Percentiles rank a stretch among this genome's conserved stretches.
These are phyloP conservation scores for Carpatolechia fugitivella DNA, from an alignment of 2,888 invertebrate genomes.

Conservation along the genomic window DNA sequence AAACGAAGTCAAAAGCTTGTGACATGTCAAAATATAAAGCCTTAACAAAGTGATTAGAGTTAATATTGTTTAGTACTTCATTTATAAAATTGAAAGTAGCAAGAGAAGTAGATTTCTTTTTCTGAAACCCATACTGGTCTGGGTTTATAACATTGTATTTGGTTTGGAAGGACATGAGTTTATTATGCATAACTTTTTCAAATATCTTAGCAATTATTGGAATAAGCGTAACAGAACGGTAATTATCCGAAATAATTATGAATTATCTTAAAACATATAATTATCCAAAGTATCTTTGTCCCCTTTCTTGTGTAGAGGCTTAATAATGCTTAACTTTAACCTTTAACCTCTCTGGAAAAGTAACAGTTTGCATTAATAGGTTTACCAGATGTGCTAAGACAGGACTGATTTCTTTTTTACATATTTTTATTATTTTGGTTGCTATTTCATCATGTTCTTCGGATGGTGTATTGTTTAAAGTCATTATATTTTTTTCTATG, in stretches of 20 bases:
- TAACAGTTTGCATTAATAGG: slow-evolving; percentile 2
- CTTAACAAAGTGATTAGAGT: not conserved
- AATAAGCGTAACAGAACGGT: not conserved
- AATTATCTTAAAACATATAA: too few relatives aligned
- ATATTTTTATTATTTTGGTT: slow-evolving; percentile 16
- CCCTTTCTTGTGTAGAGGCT: not conserved
- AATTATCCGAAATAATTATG: too few relatives aligned
- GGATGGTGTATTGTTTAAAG: slow-evolving; percentile 10
- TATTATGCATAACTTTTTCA: not conserved
- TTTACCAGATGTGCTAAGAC: slow-evolving; percentile 12
- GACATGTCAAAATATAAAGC: slow-evolving; percentile 16
- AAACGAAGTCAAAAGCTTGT: slow-evolving; percentile 19
- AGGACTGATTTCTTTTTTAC: slow-evolving; percentile 6
- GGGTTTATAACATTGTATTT: slow-evolving; percentile 7
- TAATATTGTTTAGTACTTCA: not conserved
- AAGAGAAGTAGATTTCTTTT: slow-evolving; percentile 5
- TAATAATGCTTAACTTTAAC: not conserved
- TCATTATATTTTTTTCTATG: slow-evolving; percentile 3
- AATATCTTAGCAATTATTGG: slow-evolving; percentile 8
- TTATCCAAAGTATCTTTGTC: not conserved
- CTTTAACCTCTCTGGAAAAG: not conserved
- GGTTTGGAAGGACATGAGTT: not conserved
- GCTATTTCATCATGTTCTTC: slow-evolving; percentile 13
- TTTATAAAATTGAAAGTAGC: slow-evolving; percentile 11
- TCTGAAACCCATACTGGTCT: slow-evolving; percentile 15